phyloP scores from a whole-genome alignment of 1,140 invertebrate species.

The Trachymyrmex septentrionalis region DNA sequence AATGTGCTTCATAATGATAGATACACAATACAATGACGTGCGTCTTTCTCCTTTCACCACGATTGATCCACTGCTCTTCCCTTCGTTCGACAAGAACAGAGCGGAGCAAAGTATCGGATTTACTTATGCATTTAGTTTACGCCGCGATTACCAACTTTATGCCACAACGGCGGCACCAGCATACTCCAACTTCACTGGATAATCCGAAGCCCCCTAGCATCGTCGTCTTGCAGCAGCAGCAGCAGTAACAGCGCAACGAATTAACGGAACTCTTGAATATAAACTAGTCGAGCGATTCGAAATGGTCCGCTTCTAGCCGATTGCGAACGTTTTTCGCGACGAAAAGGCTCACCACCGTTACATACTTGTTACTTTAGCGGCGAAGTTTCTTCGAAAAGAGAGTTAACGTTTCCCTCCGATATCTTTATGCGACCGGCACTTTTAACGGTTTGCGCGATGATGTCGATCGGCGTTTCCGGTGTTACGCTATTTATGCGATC shows the following conservation, averaged over 20 bases:
- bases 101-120: slow-evolving; percentile 72
- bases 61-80: slow-evolving; percentile 19
- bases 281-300: slow-evolving; percentile 59
- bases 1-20: not conserved
- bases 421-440: slow-evolving; percentile 31
- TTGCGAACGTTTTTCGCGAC: slow-evolving; percentile 30
- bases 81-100: not conserved
- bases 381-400: slow-evolving; percentile 59
- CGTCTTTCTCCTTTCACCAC: not conserved
- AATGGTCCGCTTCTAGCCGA: slow-evolving; percentile 5
- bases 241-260: slow-evolving; percentile 29
- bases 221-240: slow-evolving; percentile 3
- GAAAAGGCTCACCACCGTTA: slow-evolving; percentile 8
- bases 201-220: slow-evolving; percentile 31
- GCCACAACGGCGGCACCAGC: slow-evolving; percentile 13
- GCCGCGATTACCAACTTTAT: slow-evolving; percentile 62
- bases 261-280: slow-evolving; percentile 66
- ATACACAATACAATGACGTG: not conserved
- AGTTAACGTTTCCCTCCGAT: slow-evolving; percentile 38
- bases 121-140: slow-evolving; percentile 80
- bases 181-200: slow-evolving; percentile 31
- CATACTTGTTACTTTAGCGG: slow-evolving; percentile 52
- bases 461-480: slow-evolving; percentile 32
- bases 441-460: slow-evolving; percentile 30
- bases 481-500: slow-evolving; percentile 26